Percentiles rank a stretch among this genome's conserved stretches.
Conservation (phyloP, 2,888 invertebrate genomes). For the Thera obeliscata region DNA sequence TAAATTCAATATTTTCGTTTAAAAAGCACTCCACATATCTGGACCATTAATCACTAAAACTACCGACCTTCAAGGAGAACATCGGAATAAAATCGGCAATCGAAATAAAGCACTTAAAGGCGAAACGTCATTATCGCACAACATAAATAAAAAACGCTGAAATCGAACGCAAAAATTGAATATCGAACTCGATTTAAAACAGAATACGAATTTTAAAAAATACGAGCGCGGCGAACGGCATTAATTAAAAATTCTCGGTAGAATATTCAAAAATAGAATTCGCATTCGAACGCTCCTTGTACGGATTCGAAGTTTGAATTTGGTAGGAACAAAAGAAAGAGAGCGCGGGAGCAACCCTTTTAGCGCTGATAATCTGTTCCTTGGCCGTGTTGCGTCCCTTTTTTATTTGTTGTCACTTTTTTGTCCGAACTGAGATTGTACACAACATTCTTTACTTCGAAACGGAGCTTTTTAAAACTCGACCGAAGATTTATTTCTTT, state of each 20-base stretch:
- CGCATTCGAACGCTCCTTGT: conserved; percentile 84
- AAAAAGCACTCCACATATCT: conserved; percentile 84
- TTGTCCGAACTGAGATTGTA: conserved; percentile 83
- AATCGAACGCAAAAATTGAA: conserved; percentile 84
- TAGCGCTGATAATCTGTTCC: conserved; percentile 85
- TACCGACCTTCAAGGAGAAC: conserved; percentile 79
- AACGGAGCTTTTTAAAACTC: conserved; percentile 82
- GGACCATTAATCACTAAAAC: conserved; percentile 83
- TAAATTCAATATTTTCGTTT: conserved; percentile 83
- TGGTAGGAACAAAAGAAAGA: conserved; percentile 83
- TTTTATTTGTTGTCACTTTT: conserved; percentile 84
- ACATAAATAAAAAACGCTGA: conserved; percentile 82
- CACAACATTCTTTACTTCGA: conserved; percentile 85
- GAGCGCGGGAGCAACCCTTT: conserved; percentile 84
- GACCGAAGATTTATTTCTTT: conserved; percentile 76
- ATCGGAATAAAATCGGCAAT: conserved; percentile 84
- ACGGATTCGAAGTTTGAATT: conserved; percentile 82
- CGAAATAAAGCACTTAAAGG: conserved; percentile 84
- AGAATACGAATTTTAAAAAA: conserved; percentile 82
- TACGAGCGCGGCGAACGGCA: conserved; percentile 81
- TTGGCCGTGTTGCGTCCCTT: conserved; percentile 77
- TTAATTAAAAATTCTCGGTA: conserved; percentile 85
- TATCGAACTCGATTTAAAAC: conserved; percentile 83
- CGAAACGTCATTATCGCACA: conserved; percentile 85
- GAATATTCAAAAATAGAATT: conserved; percentile 85